These are phyloP conservation scores for Agrypnia vestita DNA, from an alignment of 1,140 invertebrate genomes.

Conservation along the genomic window DNA sequence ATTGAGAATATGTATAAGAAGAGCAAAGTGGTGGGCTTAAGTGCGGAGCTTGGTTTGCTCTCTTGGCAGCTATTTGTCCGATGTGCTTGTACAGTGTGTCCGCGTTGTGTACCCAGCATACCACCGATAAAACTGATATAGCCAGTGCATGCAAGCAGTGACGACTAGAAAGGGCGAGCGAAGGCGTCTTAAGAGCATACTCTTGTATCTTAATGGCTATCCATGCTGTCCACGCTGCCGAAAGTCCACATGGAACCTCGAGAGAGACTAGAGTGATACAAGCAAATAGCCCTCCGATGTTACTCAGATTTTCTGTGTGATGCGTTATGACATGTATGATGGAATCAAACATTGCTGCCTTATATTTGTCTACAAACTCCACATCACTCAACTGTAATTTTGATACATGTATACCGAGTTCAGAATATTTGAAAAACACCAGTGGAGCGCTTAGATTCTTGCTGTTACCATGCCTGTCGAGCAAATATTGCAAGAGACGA, in stretches of 20 bases:
- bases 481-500: slow-evolving; percentile 72
- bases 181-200: slow-evolving; percentile 64
- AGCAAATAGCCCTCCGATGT: slow-evolving; percentile 72
- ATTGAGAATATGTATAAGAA: slow-evolving; percentile 71
- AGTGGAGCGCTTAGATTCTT: slow-evolving; percentile 70
- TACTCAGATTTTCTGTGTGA: slow-evolving; percentile 68
- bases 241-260: slow-evolving; percentile 76
- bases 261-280: slow-evolving; percentile 72
- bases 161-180: slow-evolving; percentile 62
- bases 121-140: slow-evolving; percentile 74
- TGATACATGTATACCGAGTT: slow-evolving; percentile 66
- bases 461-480: slow-evolving; percentile 73
- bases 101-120: slow-evolving; percentile 76
- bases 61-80: slow-evolving; percentile 71
- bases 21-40: slow-evolving; percentile 75
- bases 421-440: slow-evolving; percentile 71
- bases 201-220: slow-evolving; percentile 75
- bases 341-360: slow-evolving; percentile 71
- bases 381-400: slow-evolving; percentile 68
- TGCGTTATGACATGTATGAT: slow-evolving; percentile 69
- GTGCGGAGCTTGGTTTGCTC: slow-evolving; percentile 76
- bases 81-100: slow-evolving; percentile 74
- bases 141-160: slow-evolving; percentile 74
- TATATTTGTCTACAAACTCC: slow-evolving; percentile 70
- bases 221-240: slow-evolving; percentile 73